These are phyloP conservation scores for Mus pahari DNA, from an alignment of 2,113 vertebrate species.

Conservation along the genomic window DNA sequence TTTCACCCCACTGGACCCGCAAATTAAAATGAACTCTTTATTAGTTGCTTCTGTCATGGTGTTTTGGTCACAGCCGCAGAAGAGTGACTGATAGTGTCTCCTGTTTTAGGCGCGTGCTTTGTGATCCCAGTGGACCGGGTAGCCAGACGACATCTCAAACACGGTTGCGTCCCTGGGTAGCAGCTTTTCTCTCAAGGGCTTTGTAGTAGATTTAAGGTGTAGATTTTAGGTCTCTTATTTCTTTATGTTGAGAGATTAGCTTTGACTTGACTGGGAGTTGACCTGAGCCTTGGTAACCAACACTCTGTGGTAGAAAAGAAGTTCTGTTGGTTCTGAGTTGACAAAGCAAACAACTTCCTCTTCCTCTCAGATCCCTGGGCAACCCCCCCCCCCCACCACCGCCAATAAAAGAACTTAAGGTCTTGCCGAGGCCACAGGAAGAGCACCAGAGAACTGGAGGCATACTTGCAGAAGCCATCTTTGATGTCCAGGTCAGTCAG, in stretches of 20 bases:
- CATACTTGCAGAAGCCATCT: not conserved
- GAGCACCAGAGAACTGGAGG: not conserved
- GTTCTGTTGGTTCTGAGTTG: not conserved
- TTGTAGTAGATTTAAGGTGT: not conserved
- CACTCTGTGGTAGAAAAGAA: not conserved
- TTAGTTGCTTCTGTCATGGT: not conserved
- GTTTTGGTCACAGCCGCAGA: not conserved
- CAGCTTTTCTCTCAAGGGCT: not conserved
- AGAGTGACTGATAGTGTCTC: not conserved
- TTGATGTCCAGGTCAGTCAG: not conserved
- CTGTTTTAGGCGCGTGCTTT: not conserved
- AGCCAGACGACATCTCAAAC: not conserved
- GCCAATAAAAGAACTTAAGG: not conserved
- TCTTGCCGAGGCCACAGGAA: not conserved
- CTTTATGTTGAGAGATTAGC: not conserved
- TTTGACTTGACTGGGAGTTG: not conserved
- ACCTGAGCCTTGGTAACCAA: not conserved
- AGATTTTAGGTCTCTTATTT: not conserved
- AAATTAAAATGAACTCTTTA: not conserved
- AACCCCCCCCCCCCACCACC: accelerated
- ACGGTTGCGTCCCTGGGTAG: not conserved
- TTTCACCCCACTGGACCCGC: not conserved
- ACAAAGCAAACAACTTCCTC: not conserved
- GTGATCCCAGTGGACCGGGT: no score
- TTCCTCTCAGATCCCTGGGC: not conserved